phyloP scores from a whole-genome alignment of 1,140 invertebrate genomes.

The Caenorhabditis inopinata region DNA sequence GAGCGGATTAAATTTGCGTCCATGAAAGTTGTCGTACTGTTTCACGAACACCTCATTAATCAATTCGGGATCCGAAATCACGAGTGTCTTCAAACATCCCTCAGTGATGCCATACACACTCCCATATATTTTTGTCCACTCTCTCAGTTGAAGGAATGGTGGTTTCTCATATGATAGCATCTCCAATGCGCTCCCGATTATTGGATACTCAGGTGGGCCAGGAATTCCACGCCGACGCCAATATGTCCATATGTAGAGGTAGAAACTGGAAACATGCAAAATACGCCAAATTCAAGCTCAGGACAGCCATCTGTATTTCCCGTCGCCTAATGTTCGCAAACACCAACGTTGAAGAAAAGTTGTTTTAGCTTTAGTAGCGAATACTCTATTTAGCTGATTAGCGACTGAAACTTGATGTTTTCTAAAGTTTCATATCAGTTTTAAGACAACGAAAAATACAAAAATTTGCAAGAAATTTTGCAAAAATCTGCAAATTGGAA shows the following conservation, averaged over 20 bases:
- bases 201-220: not conserved
- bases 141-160: not conserved
- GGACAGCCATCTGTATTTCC: too few relatives aligned
- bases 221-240: slow-evolving; percentile 15
- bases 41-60: slow-evolving; percentile 68
- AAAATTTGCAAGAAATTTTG: too few relatives aligned
- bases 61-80: slow-evolving; percentile 66
- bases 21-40: slow-evolving; percentile 68
- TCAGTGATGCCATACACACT: slow-evolving; percentile 65
- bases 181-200: slow-evolving; percentile 15
- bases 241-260: not conserved
- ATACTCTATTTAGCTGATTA: too few relatives aligned
- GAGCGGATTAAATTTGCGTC: slow-evolving; percentile 60
- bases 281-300: too few relatives aligned
- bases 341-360: too few relatives aligned
- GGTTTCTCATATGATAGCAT: not conserved
- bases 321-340: not conserved
- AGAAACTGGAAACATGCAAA: not conserved
- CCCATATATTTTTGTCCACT: slow-evolving; percentile 57
- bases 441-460: too few relatives aligned
- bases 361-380: too few relatives aligned
- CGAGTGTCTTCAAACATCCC: slow-evolving; percentile 62
- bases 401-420: too few relatives aligned
- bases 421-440: too few relatives aligned
- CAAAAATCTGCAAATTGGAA: too few relatives aligned